Evolutionary conservation across 2,113 vertebrate species (phyloP), one percentile per base, ranked within the genome.

Genomic region (Catagonus wagneri): DNA sequence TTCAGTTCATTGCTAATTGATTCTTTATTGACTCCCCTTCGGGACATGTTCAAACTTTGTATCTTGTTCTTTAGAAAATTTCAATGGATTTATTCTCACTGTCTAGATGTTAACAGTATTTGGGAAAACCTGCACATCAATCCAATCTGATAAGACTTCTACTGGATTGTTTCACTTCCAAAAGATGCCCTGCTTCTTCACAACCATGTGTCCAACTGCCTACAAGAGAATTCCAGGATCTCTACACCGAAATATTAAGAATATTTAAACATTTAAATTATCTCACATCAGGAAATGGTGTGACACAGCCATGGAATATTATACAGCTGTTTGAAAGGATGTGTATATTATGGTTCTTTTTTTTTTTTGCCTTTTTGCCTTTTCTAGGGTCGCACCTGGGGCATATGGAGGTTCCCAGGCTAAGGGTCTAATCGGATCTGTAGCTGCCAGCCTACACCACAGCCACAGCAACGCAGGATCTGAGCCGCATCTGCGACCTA

Each of bases 221-320:
- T 27, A 23, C 13, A 60, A 80, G 56, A 76, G 65, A 90, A 34
- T 20, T 72, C 74, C 19, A 96, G 9, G 32, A 44, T n/a, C 39
- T 74, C 58, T 68, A 75, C 3, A 7, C 39, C 22, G 58, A 92
- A 90, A 87, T 36, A 86, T 56, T 89, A 50, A 79, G 66, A 96
- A 88, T 44, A 66, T 29, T 93, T 80, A 65, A 92, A 88, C 17
- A 76, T 50, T 74, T 90, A 75, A 76, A 95, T 54, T 89, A 89
- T n/a, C 11, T 44, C 61, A 54, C 13, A 63, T n/a, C 19, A 93
- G n/a, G 7, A 96, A 94, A 93, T 68, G 23, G 1, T 44, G 10
- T 78, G 50, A 60, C 27, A 85, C 1, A 83, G 60, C 25, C 56
- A 85, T 6, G 39, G 39, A 89, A 65, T 79, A 91, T 34, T 44